Percentiles rank a stretch among this genome's conserved stretches.
phyloP scores from a whole-genome alignment of 2,113 vertebrate genomes.

The Chaenogobius annularis region DNA sequence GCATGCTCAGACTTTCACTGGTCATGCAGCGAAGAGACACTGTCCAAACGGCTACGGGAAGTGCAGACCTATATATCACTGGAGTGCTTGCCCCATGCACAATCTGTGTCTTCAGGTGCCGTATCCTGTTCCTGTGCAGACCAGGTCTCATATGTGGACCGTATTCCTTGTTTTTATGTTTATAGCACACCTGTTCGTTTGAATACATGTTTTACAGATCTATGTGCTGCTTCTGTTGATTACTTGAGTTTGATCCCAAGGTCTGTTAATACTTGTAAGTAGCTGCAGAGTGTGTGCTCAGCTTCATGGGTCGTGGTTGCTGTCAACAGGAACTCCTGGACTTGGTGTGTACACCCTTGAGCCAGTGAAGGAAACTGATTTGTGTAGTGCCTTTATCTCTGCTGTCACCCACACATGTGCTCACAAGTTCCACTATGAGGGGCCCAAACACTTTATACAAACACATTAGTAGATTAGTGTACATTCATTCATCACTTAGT shows the following conservation, averaged over 20 bases:
- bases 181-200: neutral
- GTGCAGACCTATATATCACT: constrained; percentile 59
- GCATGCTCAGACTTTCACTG: constrained; percentile 39
- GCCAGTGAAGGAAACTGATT: constrained; percentile 73
- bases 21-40: constrained; percentile 28
- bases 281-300: constrained; percentile 21
- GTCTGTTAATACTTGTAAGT: constrained; percentile 30
- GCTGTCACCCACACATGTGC: constrained; percentile 26
- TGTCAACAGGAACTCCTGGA: constrained; percentile 79
- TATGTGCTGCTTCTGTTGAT: too few species aligned
- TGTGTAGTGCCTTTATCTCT: constrained; percentile 42
- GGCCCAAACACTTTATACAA: neutral
- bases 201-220: neutral
- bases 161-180: constrained; percentile 48
- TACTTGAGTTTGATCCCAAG: neutral
- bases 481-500: neutral
- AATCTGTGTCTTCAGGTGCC: constrained; percentile 72
- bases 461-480: neutral
- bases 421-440: constrained; percentile 13
- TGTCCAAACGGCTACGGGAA: constrained; percentile 55
- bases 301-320: constrained; percentile 52
- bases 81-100: constrained; percentile 37
- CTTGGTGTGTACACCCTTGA: constrained; percentile 61
- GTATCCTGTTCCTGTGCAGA: constrained; percentile 71
- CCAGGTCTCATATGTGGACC: constrained; percentile 28